phyloP scores from a whole-genome alignment of 1,140 invertebrate genomes.

The Oedothorax gibbosus region DNA sequence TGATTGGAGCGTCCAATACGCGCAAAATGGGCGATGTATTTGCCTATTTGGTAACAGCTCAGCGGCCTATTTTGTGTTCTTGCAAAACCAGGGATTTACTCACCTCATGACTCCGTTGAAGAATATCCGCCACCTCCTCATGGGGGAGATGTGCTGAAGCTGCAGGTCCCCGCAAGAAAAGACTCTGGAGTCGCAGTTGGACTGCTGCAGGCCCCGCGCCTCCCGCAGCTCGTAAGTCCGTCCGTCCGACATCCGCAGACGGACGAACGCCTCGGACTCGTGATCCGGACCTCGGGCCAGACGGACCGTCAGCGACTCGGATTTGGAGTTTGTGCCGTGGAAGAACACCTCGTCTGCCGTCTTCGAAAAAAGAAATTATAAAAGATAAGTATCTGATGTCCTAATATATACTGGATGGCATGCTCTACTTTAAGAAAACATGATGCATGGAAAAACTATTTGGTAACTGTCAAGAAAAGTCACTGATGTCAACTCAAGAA shows the following conservation, averaged over 20 bases:
- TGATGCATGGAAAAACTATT: too few relatives aligned
- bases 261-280: slow-evolving; percentile 6
- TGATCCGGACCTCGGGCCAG: neutral
- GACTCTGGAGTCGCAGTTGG: neutral
- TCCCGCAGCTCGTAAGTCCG: neutral
- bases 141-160: neutral
- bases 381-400: too few relatives aligned
- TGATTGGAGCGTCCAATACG: too few relatives aligned
- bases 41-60: too few relatives aligned
- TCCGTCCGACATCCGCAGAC: neutral
- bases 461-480: too few relatives aligned
- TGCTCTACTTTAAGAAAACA: too few relatives aligned
- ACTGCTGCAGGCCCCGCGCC: neutral
- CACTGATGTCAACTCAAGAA: too few relatives aligned
- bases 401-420: too few relatives aligned
- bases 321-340: slow-evolving; percentile 42
- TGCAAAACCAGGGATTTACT: too few relatives aligned
- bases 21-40: too few relatives aligned
- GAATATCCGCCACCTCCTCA: slow-evolving; percentile 29
- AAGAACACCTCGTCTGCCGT: slow-evolving; percentile 39
- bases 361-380: neutral
- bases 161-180: slow-evolving; percentile 22
- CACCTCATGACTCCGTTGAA: slow-evolving; percentile 9
- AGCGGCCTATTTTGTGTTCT: too few relatives aligned
- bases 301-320: slow-evolving; percentile 1